These are phyloP conservation scores for Vanessa tameamea DNA, from an alignment of 1,140 invertebrate genomes.

Conservation along the genomic window DNA sequence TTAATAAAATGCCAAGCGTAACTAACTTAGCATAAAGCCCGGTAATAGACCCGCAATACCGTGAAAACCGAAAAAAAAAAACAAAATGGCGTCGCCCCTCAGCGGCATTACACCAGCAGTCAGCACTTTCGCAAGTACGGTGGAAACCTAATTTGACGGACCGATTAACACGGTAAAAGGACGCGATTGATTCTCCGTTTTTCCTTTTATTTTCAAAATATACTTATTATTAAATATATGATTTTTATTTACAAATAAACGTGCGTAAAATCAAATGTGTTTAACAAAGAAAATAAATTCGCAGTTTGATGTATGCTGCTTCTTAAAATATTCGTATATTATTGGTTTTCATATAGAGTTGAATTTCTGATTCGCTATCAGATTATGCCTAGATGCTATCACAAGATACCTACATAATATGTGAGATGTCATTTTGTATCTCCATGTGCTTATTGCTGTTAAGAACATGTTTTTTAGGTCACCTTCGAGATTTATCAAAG, in stretches of 20 bases:
- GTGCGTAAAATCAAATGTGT: no score
- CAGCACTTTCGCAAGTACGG: constrained; percentile 59
- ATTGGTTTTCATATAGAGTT: no score
- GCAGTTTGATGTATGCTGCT: not conserved
- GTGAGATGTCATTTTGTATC: no score
- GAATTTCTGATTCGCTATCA: no score
- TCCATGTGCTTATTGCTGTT: no score
- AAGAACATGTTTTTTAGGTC: no score
- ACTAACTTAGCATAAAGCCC: constrained; percentile 39
- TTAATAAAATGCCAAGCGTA: constrained; percentile 36
- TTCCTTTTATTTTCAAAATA: constrained; percentile 9
- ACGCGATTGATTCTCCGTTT: constrained; percentile 50
- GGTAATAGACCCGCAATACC: constrained; percentile 55
- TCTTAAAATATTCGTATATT: no score
- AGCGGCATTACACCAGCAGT: constrained; percentile 36
- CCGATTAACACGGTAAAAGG: constrained; percentile 62
- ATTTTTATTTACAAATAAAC: not conserved
- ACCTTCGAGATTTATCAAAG: no score
- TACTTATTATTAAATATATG: constrained; percentile 4
- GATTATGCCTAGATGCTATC: no score
- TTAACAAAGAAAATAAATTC: no score
- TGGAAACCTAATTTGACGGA: constrained; percentile 73
- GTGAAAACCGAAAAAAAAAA: constrained; percentile 61
- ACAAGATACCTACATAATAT: no score
- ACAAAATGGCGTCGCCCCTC: constrained; percentile 52